phyloP scores from a whole-genome alignment of 2,797 vertebrate species.

The Malurus splendens region DNA sequence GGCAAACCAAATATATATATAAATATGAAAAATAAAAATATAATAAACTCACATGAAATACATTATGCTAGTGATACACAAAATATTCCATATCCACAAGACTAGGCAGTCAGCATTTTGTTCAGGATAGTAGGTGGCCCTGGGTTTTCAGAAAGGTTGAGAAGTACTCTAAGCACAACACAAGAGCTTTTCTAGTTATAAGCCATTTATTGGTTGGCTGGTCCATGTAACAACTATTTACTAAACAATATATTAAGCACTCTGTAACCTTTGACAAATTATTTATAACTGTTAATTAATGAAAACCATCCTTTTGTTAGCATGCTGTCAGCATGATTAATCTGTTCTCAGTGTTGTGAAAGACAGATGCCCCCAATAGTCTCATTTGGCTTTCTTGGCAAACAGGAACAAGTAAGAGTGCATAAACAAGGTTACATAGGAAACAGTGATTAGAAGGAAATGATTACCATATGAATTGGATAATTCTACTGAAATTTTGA shows the following conservation, averaged over 20 bases:
- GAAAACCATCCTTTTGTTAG: constrained; percentile 9
- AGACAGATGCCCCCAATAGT: not conserved
- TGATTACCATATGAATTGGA: constrained; percentile 31
- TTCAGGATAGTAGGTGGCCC: not conserved
- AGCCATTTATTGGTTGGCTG: not conserved
- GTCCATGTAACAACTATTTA: not conserved
- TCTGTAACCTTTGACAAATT: not conserved
- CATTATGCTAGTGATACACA: not conserved
- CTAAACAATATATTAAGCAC: not conserved
- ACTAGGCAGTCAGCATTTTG: not conserved
- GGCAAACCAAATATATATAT: not conserved
- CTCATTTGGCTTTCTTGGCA: constrained; percentile 23
- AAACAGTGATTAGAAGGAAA: constrained; percentile 43
- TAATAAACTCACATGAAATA: not conserved
- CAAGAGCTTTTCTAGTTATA: not conserved
- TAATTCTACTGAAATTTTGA: constrained; percentile 20
- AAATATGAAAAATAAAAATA: not conserved
- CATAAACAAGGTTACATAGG: constrained; percentile 17
- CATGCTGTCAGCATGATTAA: constrained; percentile 1
- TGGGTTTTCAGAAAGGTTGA: not conserved
- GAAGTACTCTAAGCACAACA: not conserved
- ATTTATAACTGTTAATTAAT: constrained; percentile 33
- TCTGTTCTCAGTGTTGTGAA: not conserved
- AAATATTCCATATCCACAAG: not conserved
- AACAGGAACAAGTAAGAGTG: not conserved